These are phyloP conservation scores for Lerema accius DNA, from an alignment of 1,140 invertebrate genomes.

Conservation along the genomic window DNA sequence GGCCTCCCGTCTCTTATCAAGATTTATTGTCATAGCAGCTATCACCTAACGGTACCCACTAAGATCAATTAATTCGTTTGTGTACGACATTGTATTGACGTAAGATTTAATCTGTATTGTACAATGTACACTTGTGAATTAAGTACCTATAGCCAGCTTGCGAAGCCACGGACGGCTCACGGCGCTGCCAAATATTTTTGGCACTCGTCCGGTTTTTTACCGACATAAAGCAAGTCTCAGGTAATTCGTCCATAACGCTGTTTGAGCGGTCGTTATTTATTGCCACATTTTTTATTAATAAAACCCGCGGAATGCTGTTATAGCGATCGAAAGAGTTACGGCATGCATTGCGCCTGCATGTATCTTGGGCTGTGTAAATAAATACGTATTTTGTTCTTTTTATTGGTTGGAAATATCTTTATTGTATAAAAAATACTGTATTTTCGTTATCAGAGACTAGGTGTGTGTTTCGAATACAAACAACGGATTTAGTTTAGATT, in stretches of 20 bases:
- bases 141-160: constrained; percentile 49
- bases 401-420: too few species aligned
- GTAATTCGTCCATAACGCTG: constrained; percentile 52
- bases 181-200: constrained; percentile 50
- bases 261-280: constrained; percentile 41
- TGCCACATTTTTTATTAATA: constrained; percentile 33
- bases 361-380: constrained; percentile 10
- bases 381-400: neutral
- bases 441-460: too few species aligned
- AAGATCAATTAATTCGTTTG: too few species aligned
- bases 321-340: constrained; percentile 24
- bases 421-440: too few species aligned
- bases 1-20: too few species aligned
- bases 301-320: constrained; percentile 39
- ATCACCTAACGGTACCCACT: too few species aligned
- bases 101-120: too few species aligned
- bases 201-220: constrained; percentile 45
- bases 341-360: constrained; percentile 3
- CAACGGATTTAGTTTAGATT: too few species aligned
- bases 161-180: neutral
- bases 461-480: too few species aligned
- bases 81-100: too few species aligned
- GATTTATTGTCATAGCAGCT: too few species aligned
- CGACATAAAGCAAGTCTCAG: constrained; percentile 48
- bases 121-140: constrained; percentile 34